These are phyloP conservation scores for Labia minor DNA, from an alignment of 2,888 invertebrate species.

Conservation along the genomic window DNA sequence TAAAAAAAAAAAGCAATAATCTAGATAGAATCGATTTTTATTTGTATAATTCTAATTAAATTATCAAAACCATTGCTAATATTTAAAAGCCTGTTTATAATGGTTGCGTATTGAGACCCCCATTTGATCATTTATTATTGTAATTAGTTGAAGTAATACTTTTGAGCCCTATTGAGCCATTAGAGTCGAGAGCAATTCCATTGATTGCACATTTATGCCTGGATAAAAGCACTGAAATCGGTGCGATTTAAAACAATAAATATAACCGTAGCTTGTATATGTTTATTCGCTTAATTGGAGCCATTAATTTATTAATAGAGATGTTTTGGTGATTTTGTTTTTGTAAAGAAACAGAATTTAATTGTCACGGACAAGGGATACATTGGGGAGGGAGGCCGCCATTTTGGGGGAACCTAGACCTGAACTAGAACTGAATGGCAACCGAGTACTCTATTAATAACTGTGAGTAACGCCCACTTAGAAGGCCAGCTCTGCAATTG, in stretches of 20 bases:
- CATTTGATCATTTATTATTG: neutral
- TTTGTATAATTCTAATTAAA: neutral
- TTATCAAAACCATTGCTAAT: neutral
- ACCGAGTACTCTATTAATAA: neutral
- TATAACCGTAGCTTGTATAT: neutral
- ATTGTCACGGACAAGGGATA: no score
- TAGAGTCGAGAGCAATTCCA: conserved; percentile 13
- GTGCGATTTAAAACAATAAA: conserved; percentile 13
- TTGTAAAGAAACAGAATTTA: neutral
- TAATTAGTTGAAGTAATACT: conserved; percentile 13
- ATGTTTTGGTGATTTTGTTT: neutral
- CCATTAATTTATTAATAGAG: conserved; percentile 8
- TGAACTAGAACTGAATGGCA: neutral
- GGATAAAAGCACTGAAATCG: neutral
- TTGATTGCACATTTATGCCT: conserved; percentile 5
- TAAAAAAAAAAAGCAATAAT: no score
- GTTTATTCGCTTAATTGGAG: conserved; percentile 3
- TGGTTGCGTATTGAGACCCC: neutral
- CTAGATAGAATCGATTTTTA: no score
- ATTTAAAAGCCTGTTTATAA: neutral
- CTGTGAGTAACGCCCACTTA: neutral
- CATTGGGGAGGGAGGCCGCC: neutral
- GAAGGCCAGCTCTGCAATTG: neutral
- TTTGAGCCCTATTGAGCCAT: conserved; percentile 13
- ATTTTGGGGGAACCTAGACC: neutral